phyloP scores from a whole-genome alignment of 2,888 invertebrate species.

The Eledona agricola region DNA sequence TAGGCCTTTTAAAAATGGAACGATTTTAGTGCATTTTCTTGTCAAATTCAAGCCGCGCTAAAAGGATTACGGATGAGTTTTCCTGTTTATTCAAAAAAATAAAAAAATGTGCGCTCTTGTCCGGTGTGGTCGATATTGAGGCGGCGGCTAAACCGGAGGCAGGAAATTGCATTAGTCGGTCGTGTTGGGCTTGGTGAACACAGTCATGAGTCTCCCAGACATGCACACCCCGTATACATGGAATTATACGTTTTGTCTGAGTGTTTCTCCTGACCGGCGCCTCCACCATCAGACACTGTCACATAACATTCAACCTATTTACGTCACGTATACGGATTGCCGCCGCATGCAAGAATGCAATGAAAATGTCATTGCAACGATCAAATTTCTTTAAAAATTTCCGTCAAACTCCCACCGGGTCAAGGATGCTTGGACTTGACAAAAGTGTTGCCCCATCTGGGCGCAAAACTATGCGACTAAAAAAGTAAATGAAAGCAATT shows the following conservation, averaged over 20 bases:
- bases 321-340: slow-evolving; percentile 24
- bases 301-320: slow-evolving; percentile 23
- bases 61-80: too few relatives aligned
- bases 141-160: slow-evolving; percentile 34
- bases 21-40: too few relatives aligned
- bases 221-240: slow-evolving; percentile 20
- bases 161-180: slow-evolving; percentile 35
- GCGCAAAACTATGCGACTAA: too few relatives aligned
- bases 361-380: slow-evolving; percentile 27
- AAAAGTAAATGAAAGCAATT: too few relatives aligned
- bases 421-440: too few relatives aligned
- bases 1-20: too few relatives aligned
- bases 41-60: too few relatives aligned
- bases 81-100: slow-evolving; percentile 22
- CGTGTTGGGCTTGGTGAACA: slow-evolving; percentile 32
- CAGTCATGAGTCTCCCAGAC: slow-evolving; percentile 20
- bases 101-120: too few relatives aligned
- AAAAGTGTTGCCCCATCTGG: too few relatives aligned
- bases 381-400: slow-evolving; percentile 18
- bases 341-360: slow-evolving; percentile 28
- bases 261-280: slow-evolving; percentile 12
- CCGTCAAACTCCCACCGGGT: slow-evolving; percentile 16
- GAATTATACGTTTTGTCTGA: slow-evolving; percentile 5
- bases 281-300: slow-evolving; percentile 23
- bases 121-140: slow-evolving; percentile 35